Evolutionary conservation across 2,797 vertebrate genomes (phyloP).

Genomic region (Enteromius fasciolatus): DNA sequence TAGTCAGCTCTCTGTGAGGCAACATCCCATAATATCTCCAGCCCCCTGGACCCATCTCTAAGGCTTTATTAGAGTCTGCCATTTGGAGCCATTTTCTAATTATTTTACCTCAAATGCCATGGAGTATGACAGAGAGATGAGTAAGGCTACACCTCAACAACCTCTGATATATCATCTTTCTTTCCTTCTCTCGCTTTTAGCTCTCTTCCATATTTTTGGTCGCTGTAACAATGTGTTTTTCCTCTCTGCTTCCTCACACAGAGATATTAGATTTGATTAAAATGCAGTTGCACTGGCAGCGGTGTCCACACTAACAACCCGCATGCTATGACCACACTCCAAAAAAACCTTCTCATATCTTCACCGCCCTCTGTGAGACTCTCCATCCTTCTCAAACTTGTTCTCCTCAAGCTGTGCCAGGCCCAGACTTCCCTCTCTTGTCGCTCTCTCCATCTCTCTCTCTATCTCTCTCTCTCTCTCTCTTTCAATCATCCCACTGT

Average conservation of each 20-base stretch:
- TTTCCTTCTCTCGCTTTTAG: background rate
- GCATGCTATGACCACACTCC: background rate
- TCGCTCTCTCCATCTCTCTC: slow-evolving; percentile 12
- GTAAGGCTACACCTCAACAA: slow-evolving; percentile 42
- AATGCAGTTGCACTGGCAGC: background rate
- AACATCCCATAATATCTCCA: slow-evolving; percentile 58
- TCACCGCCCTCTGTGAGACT: background rate
- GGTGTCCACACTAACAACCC: background rate
- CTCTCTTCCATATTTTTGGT: background rate
- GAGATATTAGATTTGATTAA: slow-evolving; percentile 1
- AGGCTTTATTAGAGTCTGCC: slow-evolving; percentile 57
- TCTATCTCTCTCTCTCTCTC: slow-evolving; percentile 34
- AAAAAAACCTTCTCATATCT: slow-evolving; percentile 19
- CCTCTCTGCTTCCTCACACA: slow-evolving; percentile 2
- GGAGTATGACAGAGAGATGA: slow-evolving; percentile 51
- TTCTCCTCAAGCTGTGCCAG: slow-evolving; percentile 42
- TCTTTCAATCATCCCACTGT: slow-evolving; percentile 52
- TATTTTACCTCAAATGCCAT: slow-evolving; percentile 62
- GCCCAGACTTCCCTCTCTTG: slow-evolving; percentile 1
- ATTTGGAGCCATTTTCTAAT: slow-evolving; percentile 56
- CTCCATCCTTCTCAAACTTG: slow-evolving; percentile 36
- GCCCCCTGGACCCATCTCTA: slow-evolving; percentile 37
- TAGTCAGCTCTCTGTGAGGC: slow-evolving; percentile 55
- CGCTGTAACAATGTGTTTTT: background rate
- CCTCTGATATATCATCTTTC: slow-evolving; percentile 9